Evolutionary conservation across 1,140 invertebrate genomes (phyloP).

Genomic region (Antheraea pernyi): DNA sequence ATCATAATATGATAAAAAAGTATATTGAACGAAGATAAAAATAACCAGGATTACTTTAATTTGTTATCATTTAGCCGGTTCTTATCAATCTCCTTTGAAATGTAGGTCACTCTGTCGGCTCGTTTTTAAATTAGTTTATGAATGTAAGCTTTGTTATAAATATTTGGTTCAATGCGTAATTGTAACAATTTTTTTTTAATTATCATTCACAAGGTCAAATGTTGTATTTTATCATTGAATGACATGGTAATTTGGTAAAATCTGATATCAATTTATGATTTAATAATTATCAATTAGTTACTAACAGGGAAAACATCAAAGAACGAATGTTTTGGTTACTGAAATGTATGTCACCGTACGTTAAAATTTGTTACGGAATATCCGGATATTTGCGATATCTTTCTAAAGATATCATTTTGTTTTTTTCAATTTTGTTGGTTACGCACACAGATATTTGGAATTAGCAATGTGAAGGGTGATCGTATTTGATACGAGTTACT

Average conservation of each 20-base stretch:
- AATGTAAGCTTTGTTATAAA: neutral
- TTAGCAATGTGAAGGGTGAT: too few relatives aligned
- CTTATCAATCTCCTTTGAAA: neutral
- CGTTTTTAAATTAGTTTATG: constrained; percentile 1
- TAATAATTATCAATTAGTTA: constrained; percentile 1
- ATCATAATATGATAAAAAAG: neutral
- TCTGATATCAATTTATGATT: neutral
- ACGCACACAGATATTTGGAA: too few relatives aligned
- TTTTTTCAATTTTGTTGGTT: too few relatives aligned
- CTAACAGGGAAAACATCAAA: neutral
- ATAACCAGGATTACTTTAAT: neutral
- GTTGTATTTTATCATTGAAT: neutral
- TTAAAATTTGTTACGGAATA: too few relatives aligned
- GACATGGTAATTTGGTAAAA: neutral
- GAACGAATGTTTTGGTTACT: too few relatives aligned
- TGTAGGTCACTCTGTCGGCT: neutral
- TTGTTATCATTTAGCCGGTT: neutral
- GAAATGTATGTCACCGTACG: too few relatives aligned
- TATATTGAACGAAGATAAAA: too few relatives aligned
- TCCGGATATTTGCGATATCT: too few relatives aligned
- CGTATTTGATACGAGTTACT: too few relatives aligned
- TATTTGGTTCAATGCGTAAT: constrained; percentile 1
- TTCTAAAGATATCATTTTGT: too few relatives aligned
- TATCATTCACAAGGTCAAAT: neutral
- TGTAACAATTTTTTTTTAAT: neutral